Percentiles rank a stretch among this genome's conserved stretches.
These are phyloP conservation scores for Cephus pulcher DNA, from an alignment of 2,888 invertebrate species.

Conservation along the genomic window DNA sequence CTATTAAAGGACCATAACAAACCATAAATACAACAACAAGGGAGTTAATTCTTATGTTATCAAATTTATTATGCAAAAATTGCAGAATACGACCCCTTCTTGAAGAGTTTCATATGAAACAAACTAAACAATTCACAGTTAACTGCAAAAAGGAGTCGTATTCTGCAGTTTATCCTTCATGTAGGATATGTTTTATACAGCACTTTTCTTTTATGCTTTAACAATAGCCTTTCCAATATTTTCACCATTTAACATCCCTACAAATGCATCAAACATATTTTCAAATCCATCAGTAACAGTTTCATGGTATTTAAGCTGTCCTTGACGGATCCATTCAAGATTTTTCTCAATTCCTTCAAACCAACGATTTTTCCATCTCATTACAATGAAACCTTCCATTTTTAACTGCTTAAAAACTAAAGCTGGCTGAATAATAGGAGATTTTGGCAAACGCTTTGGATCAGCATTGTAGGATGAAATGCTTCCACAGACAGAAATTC, in stretches of 20 bases:
- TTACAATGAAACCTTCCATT: slow-evolving; percentile 73
- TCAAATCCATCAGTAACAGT: slow-evolving; percentile 80
- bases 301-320: slow-evolving; percentile 78
- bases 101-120: too few relatives aligned
- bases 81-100: too few relatives aligned
- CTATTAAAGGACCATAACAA: too few relatives aligned
- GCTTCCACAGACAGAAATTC: slow-evolving; percentile 75
- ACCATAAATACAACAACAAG: too few relatives aligned
- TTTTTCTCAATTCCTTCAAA: slow-evolving; percentile 75
- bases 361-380: slow-evolving; percentile 72
- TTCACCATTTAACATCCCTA: slow-evolving; percentile 74
- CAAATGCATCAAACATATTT: slow-evolving; percentile 78
- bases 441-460: slow-evolving; percentile 66
- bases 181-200: neutral
- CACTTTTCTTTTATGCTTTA: slow-evolving; percentile 65
- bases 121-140: too few relatives aligned
- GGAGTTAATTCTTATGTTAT: neutral
- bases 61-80: neutral
- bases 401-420: slow-evolving; percentile 72
- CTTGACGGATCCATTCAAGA: slow-evolving; percentile 74
- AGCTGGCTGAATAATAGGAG: slow-evolving; percentile 69
- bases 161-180: too few relatives aligned
- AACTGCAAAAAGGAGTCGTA: too few relatives aligned
- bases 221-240: slow-evolving; percentile 80
- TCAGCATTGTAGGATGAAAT: slow-evolving; percentile 75